Conservation (phyloP, 1,140 invertebrate genomes). For the Campoletis sonorensis region DNA sequence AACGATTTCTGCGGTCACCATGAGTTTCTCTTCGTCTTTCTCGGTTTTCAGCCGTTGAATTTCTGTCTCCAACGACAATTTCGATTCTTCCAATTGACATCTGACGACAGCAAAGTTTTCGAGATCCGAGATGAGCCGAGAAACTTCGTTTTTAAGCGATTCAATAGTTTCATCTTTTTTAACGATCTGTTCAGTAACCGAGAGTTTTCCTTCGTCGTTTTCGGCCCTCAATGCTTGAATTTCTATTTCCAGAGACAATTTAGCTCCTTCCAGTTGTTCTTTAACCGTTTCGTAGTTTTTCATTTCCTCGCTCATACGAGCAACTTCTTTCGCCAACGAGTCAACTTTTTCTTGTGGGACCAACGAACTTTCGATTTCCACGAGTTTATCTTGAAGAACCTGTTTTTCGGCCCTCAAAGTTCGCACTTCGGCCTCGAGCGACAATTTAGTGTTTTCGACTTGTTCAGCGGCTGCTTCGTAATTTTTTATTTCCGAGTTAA, state of each 20-base stretch:
- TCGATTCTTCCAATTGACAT: slow-evolving; percentile 50
- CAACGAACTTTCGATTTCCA: neutral
- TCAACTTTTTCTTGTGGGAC: neutral
- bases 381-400: slow-evolving; percentile 38
- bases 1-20: neutral
- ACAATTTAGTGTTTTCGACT: slow-evolving; percentile 52
- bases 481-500: slow-evolving; percentile 7
- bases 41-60: slow-evolving; percentile 47
- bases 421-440: slow-evolving; percentile 53
- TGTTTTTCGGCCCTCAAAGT: slow-evolving; percentile 53
- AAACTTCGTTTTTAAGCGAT: neutral
- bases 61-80: slow-evolving; percentile 48
- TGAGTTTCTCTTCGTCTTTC: slow-evolving; percentile 24
- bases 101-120: slow-evolving; percentile 1
- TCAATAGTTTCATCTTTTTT: neutral
- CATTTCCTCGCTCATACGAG: slow-evolving; percentile 44
- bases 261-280: slow-evolving; percentile 37
- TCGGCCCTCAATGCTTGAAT: neutral
- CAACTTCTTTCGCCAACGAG: neutral
- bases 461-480: slow-evolving; percentile 20
- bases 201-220: slow-evolving; percentile 35
- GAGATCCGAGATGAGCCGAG: slow-evolving; percentile 41
- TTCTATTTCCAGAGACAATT: neutral
- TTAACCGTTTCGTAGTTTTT: slow-evolving; percentile 42
- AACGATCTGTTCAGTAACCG: too few relatives aligned